Percentiles rank a stretch among this genome's conserved stretches.
Conservation (phyloP, 2,113 vertebrate species). For the Pelecanus crispus region DNA sequence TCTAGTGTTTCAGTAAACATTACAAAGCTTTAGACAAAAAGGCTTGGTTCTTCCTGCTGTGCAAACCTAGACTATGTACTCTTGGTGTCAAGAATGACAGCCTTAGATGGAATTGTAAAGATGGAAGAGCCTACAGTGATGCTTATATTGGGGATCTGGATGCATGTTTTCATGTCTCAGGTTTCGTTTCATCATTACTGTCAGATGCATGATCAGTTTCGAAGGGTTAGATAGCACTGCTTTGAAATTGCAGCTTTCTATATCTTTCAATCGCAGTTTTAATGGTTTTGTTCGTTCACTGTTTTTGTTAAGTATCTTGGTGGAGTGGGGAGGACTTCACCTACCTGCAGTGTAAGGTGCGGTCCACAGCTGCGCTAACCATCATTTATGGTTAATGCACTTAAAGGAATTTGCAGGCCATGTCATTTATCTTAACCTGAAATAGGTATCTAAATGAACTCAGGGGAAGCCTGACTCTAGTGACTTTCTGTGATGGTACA, state of each 20-base stretch:
- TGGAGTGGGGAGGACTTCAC: neutral
- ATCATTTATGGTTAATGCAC: neutral
- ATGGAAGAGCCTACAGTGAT: neutral
- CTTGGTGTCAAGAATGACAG: neutral
- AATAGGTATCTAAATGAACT: neutral
- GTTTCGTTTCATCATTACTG: neutral
- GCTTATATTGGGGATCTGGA: neutral
- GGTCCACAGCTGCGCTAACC: neutral
- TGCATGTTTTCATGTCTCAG: neutral
- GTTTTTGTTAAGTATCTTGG: neutral
- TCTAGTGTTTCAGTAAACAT: neutral
- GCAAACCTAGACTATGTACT: neutral
- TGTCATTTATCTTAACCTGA: neutral
- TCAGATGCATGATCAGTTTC: neutral
- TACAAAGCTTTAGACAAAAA: neutral
- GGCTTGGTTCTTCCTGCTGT: neutral
- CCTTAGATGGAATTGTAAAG: neutral
- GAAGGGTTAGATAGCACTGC: neutral
- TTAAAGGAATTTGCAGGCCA: neutral
- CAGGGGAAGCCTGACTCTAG: neutral
- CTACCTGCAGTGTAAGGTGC: neutral
- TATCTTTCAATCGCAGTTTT: neutral
- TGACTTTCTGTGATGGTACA: neutral
- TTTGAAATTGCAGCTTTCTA: neutral
- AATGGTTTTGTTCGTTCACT: neutral